Base-by-base conservation (phyloP, 2,888 invertebrate species). In the Liopterus haemorrhoidalis region DNA sequence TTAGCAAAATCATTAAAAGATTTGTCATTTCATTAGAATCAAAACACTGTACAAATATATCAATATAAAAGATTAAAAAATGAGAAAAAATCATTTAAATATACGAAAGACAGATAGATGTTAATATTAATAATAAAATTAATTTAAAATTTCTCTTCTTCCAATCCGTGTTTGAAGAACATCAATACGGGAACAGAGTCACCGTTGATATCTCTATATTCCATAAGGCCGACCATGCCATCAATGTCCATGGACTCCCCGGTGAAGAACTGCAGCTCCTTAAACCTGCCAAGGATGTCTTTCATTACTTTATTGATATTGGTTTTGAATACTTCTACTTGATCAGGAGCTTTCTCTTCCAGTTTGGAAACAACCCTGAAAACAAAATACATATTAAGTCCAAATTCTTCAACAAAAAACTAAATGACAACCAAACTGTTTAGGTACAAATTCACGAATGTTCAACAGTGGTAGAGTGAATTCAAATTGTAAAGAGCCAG, bases 131-230 rank as follows among this genome's bases (percentile, higher is more conserved):
- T n/a, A n/a, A n/a, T n/a, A n/a, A n/a, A n/a, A n/a, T n/a, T n/a
- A n/a, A n/a, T 24, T 73, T 89, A 93, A 73, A 88, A 90, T 72
- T 97, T 96, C 72, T 96, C 95, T 69, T 93, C 94, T 45, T 85
- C 81, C 50, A 96, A 79, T 52, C 94, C 96, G 60, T 95, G 94
- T 71, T 94, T 95, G 74, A 92, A 92, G 72, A 93, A 92, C 86
- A 94, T 90, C 67, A 96, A 75, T 57, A 92, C 82, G 38, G 96
- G 95, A 39, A 84, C 76, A 54, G 82, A 82, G 3, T 79, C 75
- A 38, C 87, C 90, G 57, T 89, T 78, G 48, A 89, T 81, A 50
- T 93, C 93, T 66, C 92, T 82, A 70, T 94, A 96, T 68, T 94
- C 94, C 71, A 90, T 78, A 66, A 96, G 76, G 49, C 84, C 91